These are phyloP conservation scores for Tolypeutes matacus DNA, from an alignment of 2,797 vertebrate species.

Conservation along the genomic window DNA sequence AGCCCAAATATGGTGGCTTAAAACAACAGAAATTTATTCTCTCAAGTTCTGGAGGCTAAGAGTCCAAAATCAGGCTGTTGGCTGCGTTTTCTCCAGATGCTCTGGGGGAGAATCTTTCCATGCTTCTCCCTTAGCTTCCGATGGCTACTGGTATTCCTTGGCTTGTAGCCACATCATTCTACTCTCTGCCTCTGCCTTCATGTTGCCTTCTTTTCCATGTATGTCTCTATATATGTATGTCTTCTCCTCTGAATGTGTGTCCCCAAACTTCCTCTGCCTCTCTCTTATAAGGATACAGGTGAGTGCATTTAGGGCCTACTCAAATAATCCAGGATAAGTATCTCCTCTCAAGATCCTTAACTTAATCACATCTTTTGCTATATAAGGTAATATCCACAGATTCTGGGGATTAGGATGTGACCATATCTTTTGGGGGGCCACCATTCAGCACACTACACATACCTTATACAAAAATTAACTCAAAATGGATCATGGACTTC, in stretches of 20 bases:
- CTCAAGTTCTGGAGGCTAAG: neutral
- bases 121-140: too few species aligned
- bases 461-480: neutral
- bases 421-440: neutral
- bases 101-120: neutral
- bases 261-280: too few species aligned
- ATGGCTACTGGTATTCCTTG: too few species aligned
- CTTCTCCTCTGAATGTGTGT: too few species aligned
- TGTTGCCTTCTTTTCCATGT: too few species aligned
- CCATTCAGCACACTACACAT: neutral
- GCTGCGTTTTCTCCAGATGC: neutral
- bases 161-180: too few species aligned
- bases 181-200: too few species aligned
- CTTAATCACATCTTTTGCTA: too few species aligned
- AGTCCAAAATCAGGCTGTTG: neutral
- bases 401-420: neutral
- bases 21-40: neutral
- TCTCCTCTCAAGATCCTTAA: neutral
- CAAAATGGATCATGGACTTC: neutral
- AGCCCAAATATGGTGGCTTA: neutral
- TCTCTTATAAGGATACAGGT: too few species aligned
- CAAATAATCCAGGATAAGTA: neutral
- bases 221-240: too few species aligned
- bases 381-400: neutral
- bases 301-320: too few species aligned